Evolutionary conservation across 2,113 vertebrate genomes (phyloP).

Genomic region (Apteryx owenii): DNA sequence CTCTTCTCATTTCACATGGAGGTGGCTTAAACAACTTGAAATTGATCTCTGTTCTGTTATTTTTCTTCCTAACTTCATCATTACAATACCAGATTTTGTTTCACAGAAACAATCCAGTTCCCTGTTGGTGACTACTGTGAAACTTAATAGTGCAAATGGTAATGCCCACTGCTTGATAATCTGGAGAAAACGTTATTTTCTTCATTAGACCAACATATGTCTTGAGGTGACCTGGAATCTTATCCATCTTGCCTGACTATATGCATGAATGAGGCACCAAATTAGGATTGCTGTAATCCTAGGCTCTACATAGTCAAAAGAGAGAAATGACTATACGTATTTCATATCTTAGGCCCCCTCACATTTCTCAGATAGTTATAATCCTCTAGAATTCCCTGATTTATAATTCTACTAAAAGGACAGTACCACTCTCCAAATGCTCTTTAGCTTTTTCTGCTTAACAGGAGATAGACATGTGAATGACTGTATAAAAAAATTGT

Average conservation of each 20-base stretch:
- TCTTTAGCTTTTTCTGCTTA: neutral
- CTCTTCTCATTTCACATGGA: neutral
- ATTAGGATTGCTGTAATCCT: rapidly evolving
- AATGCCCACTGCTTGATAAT: neutral
- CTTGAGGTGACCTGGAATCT: neutral
- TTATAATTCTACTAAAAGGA: neutral
- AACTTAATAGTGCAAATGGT: neutral
- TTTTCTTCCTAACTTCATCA: neutral
- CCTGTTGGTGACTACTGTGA: neutral
- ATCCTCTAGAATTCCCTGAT: neutral
- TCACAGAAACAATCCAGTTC: neutral
- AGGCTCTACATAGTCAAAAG: neutral
- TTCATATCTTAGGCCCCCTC: neutral
- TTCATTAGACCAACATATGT: neutral
- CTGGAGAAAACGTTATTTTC: neutral
- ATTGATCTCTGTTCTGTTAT: neutral
- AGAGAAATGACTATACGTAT: neutral
- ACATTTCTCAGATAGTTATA: neutral
- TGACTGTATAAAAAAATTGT: neutral
- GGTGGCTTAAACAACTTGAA: neutral
- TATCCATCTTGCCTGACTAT: neutral
- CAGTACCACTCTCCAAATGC: neutral
- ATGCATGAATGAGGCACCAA: neutral
- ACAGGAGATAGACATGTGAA: neutral
- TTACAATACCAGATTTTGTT: neutral